phyloP scores from a whole-genome alignment of 2,113 vertebrate genomes.

The Myxocyprinus asiaticus region DNA sequence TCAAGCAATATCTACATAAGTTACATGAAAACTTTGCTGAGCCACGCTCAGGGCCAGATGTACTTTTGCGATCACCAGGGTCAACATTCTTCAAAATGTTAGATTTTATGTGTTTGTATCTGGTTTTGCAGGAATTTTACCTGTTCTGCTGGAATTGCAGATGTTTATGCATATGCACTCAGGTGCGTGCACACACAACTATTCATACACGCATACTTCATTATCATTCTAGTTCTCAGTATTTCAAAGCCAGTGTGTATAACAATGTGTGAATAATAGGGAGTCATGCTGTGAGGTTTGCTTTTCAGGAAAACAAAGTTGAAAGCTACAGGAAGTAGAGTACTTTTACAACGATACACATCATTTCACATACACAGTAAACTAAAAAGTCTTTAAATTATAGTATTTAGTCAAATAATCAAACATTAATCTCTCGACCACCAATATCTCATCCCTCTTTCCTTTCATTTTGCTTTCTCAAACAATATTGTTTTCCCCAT shows the following conservation, averaged over 20 bases:
- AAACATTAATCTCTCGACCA: not conserved
- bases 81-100: too few relatives aligned
- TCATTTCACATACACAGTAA: not conserved
- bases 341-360: not conserved
- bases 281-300: constrained; percentile 12
- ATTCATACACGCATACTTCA: not conserved
- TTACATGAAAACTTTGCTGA: too few relatives aligned
- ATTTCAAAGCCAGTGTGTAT: not conserved
- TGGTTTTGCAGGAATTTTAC: not conserved
- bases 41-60: not conserved
- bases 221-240: not conserved
- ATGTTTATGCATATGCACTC: constrained; percentile 25
- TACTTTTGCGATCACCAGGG: not conserved
- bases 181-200: not conserved
- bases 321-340: not conserved
- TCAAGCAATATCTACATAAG: too few relatives aligned
- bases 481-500: not conserved
- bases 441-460: not conserved
- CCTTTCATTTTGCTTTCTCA: not conserved
- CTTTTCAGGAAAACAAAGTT: constrained; percentile 10
- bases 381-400: constrained; percentile 1
- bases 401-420: constrained; percentile 5
- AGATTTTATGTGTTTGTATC: constrained; percentile 1
- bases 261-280: constrained; percentile 9
- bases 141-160: not conserved